Evolutionary conservation across 2,888 invertebrate genomes (phyloP), one percentile per base, ranked within the genome.

Genomic region (Drosophila rubida): DNA sequence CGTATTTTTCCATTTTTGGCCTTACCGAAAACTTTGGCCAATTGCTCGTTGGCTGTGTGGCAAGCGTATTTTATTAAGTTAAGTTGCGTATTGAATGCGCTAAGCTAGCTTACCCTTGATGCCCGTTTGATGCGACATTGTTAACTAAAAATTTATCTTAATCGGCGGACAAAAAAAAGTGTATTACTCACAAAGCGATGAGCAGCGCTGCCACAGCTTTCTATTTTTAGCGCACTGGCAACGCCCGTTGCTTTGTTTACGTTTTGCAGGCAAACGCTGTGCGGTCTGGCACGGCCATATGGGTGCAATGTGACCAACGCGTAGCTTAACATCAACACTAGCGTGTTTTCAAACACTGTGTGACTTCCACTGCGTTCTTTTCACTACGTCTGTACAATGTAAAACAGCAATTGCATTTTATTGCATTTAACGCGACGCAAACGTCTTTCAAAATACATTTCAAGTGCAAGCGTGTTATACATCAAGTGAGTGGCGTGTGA

Each of bases 81-180:
- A 11, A 13, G 13, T 22, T 11, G 1, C 2, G 9, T 3, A 64
- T 0, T 4, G 42, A 0, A 37, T 11, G 11, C 9, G 0, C 0
- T 51, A 48, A n/a, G 3, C 4, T 19, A n/a, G 7, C 71, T 67
- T 93, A 96, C 97, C 96, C 94, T 95, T 95, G 79, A 97, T 97
- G 91, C 97, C 97, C 13, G 97, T 97, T 93, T 97, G 97, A 91
- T 97, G 97, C 90, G 97, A 97, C 97, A 97, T 97, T 49, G 19
- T 60, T 49, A 55, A 60, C 42, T 57, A 37, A 54, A 32, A 73
- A 23, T 44, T 27, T 55, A 50, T 67, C 54, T 57, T 60, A 67
- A 64, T 49, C 60, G 67, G 42, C 44, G 59, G 48, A 69, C 81
- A 77, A 87, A 69, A 84, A 76, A 87, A 57, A 57, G 46, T 74